phyloP scores from a whole-genome alignment of 2,113 vertebrate genomes.

The Gyps fulvus region DNA sequence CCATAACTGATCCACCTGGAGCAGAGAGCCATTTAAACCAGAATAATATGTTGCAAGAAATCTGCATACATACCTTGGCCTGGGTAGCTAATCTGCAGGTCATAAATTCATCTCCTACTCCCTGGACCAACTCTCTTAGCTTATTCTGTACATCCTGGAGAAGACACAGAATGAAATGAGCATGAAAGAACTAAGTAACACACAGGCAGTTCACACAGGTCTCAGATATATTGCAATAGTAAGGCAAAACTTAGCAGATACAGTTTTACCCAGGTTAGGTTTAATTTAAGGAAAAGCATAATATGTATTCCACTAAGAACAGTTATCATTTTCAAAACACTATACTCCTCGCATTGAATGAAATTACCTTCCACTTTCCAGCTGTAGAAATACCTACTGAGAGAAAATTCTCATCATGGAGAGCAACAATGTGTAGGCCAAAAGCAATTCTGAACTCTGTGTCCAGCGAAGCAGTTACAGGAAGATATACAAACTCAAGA shows the following conservation, averaged over 20 bases:
- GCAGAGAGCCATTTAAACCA: background rate
- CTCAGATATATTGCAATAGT: background rate
- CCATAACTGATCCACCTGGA: background rate
- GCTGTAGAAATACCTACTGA: background rate
- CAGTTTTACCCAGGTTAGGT: background rate
- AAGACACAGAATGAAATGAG: background rate
- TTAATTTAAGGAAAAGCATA: background rate
- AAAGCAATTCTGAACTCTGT: background rate
- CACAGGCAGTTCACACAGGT: background rate
- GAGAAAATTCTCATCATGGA: background rate
- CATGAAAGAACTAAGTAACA: background rate
- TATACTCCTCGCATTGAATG: background rate
- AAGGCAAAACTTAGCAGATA: background rate
- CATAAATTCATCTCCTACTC: slow-evolving; percentile 92
- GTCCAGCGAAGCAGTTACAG: background rate
- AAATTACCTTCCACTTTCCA: background rate
- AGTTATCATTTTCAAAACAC: background rate
- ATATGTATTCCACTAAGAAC: background rate
- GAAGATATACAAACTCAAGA: background rate
- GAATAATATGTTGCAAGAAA: background rate
- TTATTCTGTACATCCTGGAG: slow-evolving; percentile 91
- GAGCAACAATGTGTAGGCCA: background rate
- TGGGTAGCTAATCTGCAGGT: slow-evolving; percentile 84
- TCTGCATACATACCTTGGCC: slow-evolving; percentile 86
- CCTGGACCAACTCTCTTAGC: slow-evolving; percentile 87